Base-by-base conservation (phyloP, 2,797 vertebrate species). In the Podargus strigoides region DNA sequence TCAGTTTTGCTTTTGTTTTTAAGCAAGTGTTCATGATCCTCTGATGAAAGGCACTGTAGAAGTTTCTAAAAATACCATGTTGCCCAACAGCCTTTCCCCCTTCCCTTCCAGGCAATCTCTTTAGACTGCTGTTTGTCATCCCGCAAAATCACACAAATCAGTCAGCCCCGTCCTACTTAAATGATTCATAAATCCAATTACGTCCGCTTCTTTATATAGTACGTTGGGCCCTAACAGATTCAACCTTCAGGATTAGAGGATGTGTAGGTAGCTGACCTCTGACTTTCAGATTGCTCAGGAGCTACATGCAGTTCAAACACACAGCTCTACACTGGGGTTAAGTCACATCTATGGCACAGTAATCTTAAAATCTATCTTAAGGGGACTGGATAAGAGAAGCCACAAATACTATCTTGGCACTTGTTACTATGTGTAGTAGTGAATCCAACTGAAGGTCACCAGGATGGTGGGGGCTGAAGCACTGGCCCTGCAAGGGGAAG, bases 131-230 rank as follows among this genome's bases (percentile, higher is more conserved):
- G 55, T 93, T 95, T 92, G 79, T 94, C 94, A 96, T 94, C 95
- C 79, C 62, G 62, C 60, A 94, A 95, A 96, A 94, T 92, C 76
- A 93, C 82, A 88, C 79, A 91, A 92, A 95, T 92, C 85, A 93
- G 79, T 89, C 66, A 92, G 68, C 76, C 91, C 79, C 78, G 85
- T 75, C 49, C 93, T 95, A 86, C 79, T 82, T 81, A 95, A 93
- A 96, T 56, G 76, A 94, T 94, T 96, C 94, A 94, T 64, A 89
- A 96, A 95, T 96, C 93, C 95, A 94, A 87, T 95, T 95, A 95
- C 1, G 0, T 53, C 49, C 0, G 1, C 44, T 92, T 94, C 94
- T 85, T 83, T 95, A 92, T 85, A 93, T 87, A 96, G 96, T 52
- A 92, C 81, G 6, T 69, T 83, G 39, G 85, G 46, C 24, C 85